phyloP scores from a whole-genome alignment of 2,113 vertebrate species.

The Pelusios castaneus region DNA sequence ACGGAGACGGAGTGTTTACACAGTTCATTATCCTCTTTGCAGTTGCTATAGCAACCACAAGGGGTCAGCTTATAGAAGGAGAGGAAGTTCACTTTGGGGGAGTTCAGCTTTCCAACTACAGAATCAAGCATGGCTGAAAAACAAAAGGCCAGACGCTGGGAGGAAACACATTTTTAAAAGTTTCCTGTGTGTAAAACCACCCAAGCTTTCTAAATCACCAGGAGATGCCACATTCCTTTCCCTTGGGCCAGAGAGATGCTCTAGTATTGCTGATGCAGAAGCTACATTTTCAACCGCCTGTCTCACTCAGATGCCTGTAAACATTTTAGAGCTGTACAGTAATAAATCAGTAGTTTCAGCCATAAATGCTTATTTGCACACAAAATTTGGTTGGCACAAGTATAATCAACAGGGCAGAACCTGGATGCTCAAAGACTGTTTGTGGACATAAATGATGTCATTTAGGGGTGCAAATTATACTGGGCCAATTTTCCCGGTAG shows the following conservation, averaged over 20 bases:
- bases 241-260: background rate
- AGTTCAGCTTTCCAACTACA: conserved; percentile 67
- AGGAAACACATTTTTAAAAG: conserved; percentile 75
- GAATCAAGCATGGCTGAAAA: conserved; percentile 67
- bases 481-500: background rate
- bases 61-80: conserved; percentile 77
- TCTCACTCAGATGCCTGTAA: background rate
- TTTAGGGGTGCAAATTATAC: background rate
- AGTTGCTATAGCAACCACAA: conserved; percentile 74
- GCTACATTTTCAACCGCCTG: background rate
- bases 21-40: conserved; percentile 37
- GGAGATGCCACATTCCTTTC: conserved; percentile 41
- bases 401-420: fast-evolving
- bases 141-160: conserved; percentile 62
- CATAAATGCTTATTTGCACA: background rate
- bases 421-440: background rate
- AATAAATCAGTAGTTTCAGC: fast-evolving
- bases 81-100: conserved; percentile 76
- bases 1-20: conserved; percentile 68
- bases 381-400: background rate
- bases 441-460: background rate
- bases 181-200: conserved; percentile 61
- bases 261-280: background rate
- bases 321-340: background rate
- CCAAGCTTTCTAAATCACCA: background rate